These are phyloP conservation scores for Nyctereutes procyonoides DNA, from an alignment of 2,113 vertebrate genomes.

Conservation along the genomic window DNA sequence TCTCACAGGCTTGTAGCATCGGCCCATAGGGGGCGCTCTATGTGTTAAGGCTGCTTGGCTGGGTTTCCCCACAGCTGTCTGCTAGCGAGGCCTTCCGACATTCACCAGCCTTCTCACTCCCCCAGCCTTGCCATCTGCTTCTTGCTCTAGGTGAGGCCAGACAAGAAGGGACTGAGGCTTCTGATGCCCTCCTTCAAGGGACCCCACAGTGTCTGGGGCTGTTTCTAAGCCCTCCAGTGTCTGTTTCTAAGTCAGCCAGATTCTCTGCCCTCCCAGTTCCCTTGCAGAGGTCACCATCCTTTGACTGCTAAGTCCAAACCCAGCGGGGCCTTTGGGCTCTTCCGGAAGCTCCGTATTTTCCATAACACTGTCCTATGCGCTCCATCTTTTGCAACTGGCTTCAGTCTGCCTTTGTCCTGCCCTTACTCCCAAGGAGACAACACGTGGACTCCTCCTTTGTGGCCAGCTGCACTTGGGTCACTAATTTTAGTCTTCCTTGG, in stretches of 20 bases:
- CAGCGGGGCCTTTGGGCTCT: background rate
- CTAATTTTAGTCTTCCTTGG: background rate
- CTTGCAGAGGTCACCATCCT: background rate
- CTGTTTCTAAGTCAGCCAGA: background rate
- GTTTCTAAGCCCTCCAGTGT: too few species aligned
- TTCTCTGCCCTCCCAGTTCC: background rate
- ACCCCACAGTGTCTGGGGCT: background rate
- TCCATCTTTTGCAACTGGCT: background rate
- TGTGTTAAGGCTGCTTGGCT: rapidly evolving
- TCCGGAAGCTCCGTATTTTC: background rate
- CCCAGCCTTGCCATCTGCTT: background rate
- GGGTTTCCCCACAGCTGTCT: background rate
- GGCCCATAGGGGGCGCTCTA: background rate
- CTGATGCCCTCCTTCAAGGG: background rate
- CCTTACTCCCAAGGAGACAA: background rate
- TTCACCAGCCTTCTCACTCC: background rate
- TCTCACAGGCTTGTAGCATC: too few species aligned
- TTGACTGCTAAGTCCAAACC: background rate
- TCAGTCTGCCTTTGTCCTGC: background rate
- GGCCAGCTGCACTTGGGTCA: background rate
- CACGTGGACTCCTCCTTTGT: background rate
- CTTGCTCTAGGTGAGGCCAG: background rate
- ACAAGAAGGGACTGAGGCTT: background rate
- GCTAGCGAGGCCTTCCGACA: background rate
- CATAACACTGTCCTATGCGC: background rate